Percentiles rank a stretch among this genome's conserved stretches.
These are phyloP conservation scores for Macroglossus sobrinus DNA, from an alignment of 2,113 vertebrate species.

Conservation along the genomic window DNA sequence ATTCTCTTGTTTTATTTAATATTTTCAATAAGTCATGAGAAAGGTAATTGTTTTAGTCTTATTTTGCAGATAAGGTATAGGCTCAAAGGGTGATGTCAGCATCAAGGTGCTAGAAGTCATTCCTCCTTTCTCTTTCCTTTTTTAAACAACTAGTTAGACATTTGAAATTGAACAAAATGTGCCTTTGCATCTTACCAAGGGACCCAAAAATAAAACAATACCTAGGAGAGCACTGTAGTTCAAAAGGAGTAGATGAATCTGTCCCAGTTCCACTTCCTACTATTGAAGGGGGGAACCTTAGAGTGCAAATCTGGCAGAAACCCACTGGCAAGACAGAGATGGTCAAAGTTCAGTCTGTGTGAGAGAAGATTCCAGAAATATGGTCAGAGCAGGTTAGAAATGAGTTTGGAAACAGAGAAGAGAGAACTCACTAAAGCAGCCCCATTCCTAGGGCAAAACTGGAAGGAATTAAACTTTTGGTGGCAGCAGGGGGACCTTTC, in stretches of 20 bases:
- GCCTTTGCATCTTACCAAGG: background rate
- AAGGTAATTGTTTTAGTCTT: background rate
- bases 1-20: background rate
- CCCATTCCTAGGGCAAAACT: too few species aligned
- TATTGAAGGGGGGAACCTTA: background rate
- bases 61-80: background rate
- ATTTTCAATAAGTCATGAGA: background rate
- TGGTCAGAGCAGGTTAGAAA: background rate
- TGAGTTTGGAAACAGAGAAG: background rate
- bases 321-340: background rate
- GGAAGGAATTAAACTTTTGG: background rate
- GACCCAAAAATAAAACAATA: background rate
- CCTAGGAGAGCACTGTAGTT: background rate
- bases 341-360: background rate
- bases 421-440: background rate
- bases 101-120: too few species aligned
- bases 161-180: background rate
- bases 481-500: background rate
- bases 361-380: background rate
- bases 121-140: background rate
- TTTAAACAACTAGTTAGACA: background rate
- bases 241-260: background rate
- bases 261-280: background rate
- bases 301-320: background rate
- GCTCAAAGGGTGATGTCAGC: background rate